These are phyloP conservation scores for Cololabis saira DNA, from an alignment of 2,113 vertebrate genomes.

Conservation along the genomic window DNA sequence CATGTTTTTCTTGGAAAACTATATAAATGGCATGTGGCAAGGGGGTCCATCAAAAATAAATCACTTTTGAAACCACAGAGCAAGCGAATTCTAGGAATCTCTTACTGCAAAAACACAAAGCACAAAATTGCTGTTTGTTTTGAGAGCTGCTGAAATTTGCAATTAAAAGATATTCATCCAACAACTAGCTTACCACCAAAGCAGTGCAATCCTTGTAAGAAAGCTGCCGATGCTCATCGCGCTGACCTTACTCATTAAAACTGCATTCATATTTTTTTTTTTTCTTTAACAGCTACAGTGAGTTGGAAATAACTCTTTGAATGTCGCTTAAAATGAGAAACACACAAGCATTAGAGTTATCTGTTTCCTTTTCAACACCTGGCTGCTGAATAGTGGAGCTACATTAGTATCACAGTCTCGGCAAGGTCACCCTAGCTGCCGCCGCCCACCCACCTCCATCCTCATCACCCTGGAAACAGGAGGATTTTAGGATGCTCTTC, in stretches of 20 bases:
- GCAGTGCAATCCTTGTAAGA: background rate
- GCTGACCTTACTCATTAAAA: background rate
- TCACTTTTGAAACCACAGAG: constrained; percentile 2
- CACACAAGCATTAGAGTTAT: background rate
- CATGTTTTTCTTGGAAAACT: background rate
- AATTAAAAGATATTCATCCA: constrained; percentile 3
- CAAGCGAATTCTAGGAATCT: constrained; percentile 4
- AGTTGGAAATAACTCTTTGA: background rate
- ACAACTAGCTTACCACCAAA: background rate
- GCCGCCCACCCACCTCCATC: constrained; percentile 58
- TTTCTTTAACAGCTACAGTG: background rate
- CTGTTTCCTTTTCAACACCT: constrained; percentile 42
- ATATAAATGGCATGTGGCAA: background rate
- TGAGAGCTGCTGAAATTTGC: background rate
- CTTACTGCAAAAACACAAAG: constrained; percentile 8
- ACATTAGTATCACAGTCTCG: constrained; percentile 51
- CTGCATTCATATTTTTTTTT: background rate
- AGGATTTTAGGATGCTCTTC: constrained; percentile 51
- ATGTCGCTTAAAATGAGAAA: background rate
- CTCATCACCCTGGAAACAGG: constrained; percentile 71
- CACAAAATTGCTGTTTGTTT: background rate
- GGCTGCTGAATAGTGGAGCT: constrained; percentile 41
- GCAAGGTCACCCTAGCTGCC: constrained; percentile 56
- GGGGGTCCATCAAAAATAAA: constrained; percentile 9
- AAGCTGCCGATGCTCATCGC: constrained; percentile 1